These are phyloP conservation scores for Chaenogobius annularis DNA, from an alignment of 2,113 vertebrate species.

Conservation along the genomic window DNA sequence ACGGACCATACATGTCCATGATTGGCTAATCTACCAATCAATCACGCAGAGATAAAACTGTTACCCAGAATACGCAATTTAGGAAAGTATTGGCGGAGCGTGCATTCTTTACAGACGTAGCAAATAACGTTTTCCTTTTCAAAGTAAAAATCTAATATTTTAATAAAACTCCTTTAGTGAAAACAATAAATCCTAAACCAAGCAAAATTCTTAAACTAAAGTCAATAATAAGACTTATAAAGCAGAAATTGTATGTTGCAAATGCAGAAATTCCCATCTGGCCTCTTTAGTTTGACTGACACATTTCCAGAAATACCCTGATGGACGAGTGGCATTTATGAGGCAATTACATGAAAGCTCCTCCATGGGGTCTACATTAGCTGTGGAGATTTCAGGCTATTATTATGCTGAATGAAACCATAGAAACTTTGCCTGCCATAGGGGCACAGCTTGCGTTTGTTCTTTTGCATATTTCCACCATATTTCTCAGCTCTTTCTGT, in stretches of 20 bases:
- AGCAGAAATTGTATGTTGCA: background rate
- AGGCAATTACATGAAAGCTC: constrained; percentile 77
- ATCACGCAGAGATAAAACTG: no score
- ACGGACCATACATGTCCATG: no score
- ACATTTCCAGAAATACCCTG: constrained; percentile 64
- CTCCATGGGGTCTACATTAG: constrained; percentile 53
- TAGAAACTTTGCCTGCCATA: constrained; percentile 46
- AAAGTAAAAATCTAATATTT: background rate
- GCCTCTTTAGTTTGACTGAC: constrained; percentile 73
- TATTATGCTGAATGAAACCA: constrained; percentile 46
- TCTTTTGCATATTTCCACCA: constrained; percentile 63
- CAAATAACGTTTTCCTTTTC: background rate
- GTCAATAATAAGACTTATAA: background rate
- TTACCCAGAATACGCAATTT: no score
- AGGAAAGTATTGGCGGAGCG: no score
- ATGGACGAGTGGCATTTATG: constrained; percentile 81
- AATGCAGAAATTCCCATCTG: constrained; percentile 54
- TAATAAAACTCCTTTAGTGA: background rate
- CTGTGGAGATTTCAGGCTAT: constrained; percentile 31
- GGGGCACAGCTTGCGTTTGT: constrained; percentile 36
- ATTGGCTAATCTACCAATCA: no score
- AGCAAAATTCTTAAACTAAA: background rate
- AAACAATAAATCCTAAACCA: background rate
- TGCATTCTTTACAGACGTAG: no score
- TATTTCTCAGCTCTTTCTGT: constrained; percentile 57